phyloP scores from a whole-genome alignment of 2,113 vertebrate genomes.

The Cavia aperea region DNA sequence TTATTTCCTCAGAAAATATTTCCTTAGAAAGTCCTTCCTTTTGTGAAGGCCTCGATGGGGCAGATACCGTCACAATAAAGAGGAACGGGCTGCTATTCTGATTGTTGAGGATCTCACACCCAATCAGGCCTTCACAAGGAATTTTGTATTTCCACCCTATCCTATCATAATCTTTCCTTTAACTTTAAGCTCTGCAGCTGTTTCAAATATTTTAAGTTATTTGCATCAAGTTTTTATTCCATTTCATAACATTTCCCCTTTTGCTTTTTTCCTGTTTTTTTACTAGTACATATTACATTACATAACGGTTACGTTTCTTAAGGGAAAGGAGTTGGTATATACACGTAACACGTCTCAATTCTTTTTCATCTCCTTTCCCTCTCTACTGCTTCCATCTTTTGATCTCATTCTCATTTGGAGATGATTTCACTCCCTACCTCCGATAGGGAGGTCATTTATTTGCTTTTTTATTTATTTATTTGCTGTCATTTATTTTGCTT shows the following conservation, averaged over 20 bases:
- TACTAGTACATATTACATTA: background rate
- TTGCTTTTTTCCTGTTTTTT: background rate
- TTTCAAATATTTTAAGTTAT: conserved; percentile 19
- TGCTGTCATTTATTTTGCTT: background rate
- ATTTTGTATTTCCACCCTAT: background rate
- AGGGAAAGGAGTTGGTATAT: background rate
- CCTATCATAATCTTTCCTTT: background rate
- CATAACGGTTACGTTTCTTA: background rate
- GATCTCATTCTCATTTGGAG: background rate
- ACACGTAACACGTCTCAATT: background rate
- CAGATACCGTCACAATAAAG: background rate
- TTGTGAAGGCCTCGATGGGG: background rate
- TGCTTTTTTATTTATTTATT: background rate
- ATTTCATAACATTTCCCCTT: background rate
- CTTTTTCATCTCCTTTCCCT: background rate
- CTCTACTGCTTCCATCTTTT: background rate
- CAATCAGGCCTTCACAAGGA: background rate
- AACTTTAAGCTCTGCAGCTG: background rate
- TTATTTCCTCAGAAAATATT: conserved; percentile 1
- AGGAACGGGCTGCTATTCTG: background rate
- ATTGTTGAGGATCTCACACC: background rate
- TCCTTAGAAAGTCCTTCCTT: background rate
- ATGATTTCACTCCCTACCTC: background rate
- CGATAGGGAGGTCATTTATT: background rate
- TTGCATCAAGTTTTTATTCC: background rate